Conservation (phyloP, 2,797 vertebrate genomes). For the Periparus ater region DNA sequence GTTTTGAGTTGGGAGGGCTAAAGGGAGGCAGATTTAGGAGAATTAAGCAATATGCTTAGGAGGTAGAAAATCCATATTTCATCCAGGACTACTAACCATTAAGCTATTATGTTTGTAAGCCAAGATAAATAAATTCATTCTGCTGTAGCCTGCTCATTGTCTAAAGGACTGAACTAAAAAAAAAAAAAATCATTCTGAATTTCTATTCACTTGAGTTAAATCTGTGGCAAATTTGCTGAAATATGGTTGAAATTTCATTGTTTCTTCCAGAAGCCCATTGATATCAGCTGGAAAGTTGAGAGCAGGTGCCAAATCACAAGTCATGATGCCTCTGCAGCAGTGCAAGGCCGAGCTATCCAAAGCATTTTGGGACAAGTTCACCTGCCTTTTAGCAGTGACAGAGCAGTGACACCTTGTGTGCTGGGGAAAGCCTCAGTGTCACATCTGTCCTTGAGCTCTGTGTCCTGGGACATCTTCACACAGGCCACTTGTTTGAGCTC, state of each 20-base stretch:
- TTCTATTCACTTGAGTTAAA: neutral
- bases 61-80: neutral
- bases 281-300: neutral
- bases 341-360: neutral
- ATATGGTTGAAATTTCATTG: neutral
- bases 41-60: neutral
- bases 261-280: neutral
- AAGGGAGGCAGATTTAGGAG: neutral
- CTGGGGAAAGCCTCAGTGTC: neutral
- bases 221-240: neutral
- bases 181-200: neutral
- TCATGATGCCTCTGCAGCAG: fast-evolving
- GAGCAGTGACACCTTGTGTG: neutral
- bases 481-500: neutral
- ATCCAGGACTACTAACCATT: neutral
- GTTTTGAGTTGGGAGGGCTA: neutral
- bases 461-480: neutral
- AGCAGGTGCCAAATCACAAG: neutral
- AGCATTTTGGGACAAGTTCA: neutral
- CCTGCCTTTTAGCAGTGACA: neutral
- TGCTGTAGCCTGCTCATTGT: neutral
- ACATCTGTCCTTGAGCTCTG: neutral
- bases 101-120: neutral
- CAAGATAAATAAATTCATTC: neutral
- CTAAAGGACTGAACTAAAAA: neutral